Conservation (phyloP, 2,113 vertebrate genomes). For the Rhinopomastus cyanomelas region DNA sequence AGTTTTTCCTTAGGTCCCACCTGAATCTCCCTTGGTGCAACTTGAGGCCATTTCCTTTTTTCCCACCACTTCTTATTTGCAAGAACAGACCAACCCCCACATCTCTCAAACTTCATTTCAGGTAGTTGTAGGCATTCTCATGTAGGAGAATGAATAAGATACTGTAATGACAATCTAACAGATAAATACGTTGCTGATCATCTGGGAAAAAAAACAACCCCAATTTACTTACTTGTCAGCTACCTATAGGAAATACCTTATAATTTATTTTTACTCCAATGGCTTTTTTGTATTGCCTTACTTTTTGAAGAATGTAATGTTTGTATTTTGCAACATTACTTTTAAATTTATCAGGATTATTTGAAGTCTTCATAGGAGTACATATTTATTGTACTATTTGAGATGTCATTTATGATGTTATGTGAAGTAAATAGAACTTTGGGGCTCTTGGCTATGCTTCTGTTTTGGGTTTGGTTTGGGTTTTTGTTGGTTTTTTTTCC, state of each 20-base stretch:
- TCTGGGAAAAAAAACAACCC: neutral
- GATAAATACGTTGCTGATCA: neutral
- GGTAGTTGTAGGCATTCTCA: too few relatives aligned
- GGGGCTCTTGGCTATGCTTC: neutral
- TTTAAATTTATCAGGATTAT: neutral
- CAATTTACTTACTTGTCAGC: neutral
- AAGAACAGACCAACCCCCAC: too few relatives aligned
- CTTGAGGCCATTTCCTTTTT: too few relatives aligned
- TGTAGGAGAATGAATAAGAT: constrained; percentile 16
- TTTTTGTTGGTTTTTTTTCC: neutral
- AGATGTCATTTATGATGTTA: neutral
- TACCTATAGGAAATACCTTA: neutral
- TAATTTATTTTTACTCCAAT: neutral
- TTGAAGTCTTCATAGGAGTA: neutral
- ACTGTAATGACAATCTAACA: neutral
- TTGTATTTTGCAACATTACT: neutral
- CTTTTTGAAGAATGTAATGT: neutral
- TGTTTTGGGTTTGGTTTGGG: too few relatives aligned
- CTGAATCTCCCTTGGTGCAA: too few relatives aligned
- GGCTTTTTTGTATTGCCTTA: neutral
- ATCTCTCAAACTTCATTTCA: too few relatives aligned
- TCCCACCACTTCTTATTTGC: too few relatives aligned
- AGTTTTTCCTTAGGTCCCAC: too few relatives aligned
- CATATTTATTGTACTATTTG: neutral
- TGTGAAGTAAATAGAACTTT: neutral